A percentile compares a stretch with the other conserved stretches of the same genome.
Evolutionary conservation across 2,113 vertebrate genomes (phyloP).

Genomic region (Cisticola juncidis): DNA sequence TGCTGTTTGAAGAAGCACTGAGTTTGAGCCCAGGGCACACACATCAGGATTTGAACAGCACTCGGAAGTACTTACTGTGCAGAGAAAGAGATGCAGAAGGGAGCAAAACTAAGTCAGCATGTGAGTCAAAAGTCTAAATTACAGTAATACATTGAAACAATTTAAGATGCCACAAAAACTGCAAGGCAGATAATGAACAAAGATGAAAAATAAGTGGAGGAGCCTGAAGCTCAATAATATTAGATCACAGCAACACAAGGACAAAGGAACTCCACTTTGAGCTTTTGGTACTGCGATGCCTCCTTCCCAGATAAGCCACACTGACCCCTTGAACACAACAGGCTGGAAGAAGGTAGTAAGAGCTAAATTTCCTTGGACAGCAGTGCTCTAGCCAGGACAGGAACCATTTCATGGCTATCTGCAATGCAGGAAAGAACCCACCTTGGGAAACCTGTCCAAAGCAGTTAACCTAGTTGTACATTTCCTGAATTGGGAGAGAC

Average conservation of each 20-base stretch:
- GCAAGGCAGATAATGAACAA: neutral
- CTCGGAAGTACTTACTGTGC: neutral
- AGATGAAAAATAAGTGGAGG: neutral
- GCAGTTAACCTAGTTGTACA: neutral
- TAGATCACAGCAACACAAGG: neutral
- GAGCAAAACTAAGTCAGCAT: neutral
- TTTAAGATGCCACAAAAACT: neutral
- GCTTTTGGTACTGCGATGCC: neutral
- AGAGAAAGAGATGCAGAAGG: neutral
- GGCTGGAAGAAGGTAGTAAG: neutral
- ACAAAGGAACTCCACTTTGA: neutral
- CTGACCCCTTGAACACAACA: rapidly evolving
- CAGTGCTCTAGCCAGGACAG: neutral
- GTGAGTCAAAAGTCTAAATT: neutral
- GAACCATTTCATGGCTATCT: neutral
- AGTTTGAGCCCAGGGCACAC: neutral
- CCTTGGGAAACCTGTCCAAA: neutral
- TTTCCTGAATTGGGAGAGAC: conserved; percentile 28
- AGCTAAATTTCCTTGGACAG: neutral
- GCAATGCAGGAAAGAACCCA: neutral
- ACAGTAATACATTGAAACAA: neutral
- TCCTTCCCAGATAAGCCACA: neutral
- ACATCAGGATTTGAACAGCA: neutral
- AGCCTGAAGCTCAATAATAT: neutral
- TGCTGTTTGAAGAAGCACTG: neutral